Conservation (phyloP, 2,888 invertebrate genomes). For the Stictocephala bisonia region DNA sequence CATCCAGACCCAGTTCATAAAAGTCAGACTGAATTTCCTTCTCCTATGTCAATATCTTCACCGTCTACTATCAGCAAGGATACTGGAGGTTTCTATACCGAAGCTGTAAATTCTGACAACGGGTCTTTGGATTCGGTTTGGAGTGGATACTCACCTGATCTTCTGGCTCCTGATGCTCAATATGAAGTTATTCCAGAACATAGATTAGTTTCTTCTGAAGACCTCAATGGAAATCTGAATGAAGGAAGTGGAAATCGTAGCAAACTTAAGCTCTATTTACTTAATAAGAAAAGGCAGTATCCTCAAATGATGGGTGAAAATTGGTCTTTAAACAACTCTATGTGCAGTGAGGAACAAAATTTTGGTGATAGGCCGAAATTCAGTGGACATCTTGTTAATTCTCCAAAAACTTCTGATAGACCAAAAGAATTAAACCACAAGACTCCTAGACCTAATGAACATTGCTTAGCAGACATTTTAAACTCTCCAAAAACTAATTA, state of each 20-base stretch:
- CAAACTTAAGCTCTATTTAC: neutral
- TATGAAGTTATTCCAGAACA: slow-evolving; percentile 56
- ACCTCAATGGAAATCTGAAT: slow-evolving; percentile 41
- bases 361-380: slow-evolving; percentile 31
- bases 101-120: slow-evolving; percentile 51
- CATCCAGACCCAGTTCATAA: neutral
- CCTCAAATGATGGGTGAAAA: slow-evolving; percentile 15
- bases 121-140: slow-evolving; percentile 54
- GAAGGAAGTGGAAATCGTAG: slow-evolving; percentile 33
- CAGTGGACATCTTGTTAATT: slow-evolving; percentile 32
- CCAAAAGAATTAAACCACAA: slow-evolving; percentile 16
- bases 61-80: slow-evolving; percentile 52
- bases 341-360: slow-evolving; percentile 22
- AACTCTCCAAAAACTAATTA: slow-evolving; percentile 41
- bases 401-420: slow-evolving; percentile 24
- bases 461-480: slow-evolving; percentile 34
- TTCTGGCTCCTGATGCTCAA: slow-evolving; percentile 58
- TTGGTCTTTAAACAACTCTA: slow-evolving; percentile 24
- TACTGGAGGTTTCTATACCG: slow-evolving; percentile 44
- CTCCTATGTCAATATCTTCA: slow-evolving; percentile 54
- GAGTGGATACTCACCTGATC: slow-evolving; percentile 53
- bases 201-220: slow-evolving; percentile 40
- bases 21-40: slow-evolving; percentile 49
- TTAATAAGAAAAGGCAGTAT: slow-evolving; percentile 24
- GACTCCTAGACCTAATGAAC: slow-evolving; percentile 27